Conservation (phyloP, 2,797 vertebrate genomes). For the Picus viridis region DNA sequence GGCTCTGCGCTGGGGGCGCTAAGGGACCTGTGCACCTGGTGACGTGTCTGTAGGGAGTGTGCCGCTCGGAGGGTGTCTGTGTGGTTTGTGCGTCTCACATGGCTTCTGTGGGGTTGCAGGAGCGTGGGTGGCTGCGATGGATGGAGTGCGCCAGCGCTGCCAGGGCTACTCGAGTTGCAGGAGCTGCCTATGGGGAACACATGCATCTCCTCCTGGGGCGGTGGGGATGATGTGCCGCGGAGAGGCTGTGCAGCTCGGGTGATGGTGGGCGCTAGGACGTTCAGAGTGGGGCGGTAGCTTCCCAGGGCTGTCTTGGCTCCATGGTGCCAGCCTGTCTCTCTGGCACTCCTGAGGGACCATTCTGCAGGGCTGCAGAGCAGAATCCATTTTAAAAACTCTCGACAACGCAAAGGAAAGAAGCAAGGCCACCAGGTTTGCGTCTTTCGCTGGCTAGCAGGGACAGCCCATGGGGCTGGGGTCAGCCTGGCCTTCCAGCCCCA, state of each 20-base stretch:
- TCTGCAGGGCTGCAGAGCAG: conserved; percentile 75
- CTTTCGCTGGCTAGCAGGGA: conserved; percentile 12
- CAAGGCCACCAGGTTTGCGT: conserved; percentile 57
- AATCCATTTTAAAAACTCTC: conserved; percentile 75
- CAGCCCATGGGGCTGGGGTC: conserved; percentile 58
- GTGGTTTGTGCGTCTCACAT: conserved; percentile 71
- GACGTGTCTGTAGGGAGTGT: conserved; percentile 59
- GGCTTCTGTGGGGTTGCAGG: conserved; percentile 73
- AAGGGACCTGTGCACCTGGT: conserved; percentile 57
- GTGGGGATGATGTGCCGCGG: conserved; percentile 75
- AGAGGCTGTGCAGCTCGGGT: conserved; percentile 75
- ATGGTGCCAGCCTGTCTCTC: conserved; percentile 76
- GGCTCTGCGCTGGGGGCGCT: conserved; percentile 43
- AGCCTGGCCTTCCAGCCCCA: conserved; percentile 60
- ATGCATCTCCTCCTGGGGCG: conserved; percentile 75
- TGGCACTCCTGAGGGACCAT: conserved; percentile 75
- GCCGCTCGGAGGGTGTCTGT: conserved; percentile 69
- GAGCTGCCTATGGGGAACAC: conserved; percentile 76
- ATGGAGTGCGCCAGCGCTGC: conserved; percentile 69
- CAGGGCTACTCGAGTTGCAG: conserved; percentile 73
- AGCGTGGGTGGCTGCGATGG: conserved; percentile 74
- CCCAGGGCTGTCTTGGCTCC: conserved; percentile 74
- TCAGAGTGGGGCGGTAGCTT: conserved; percentile 74
- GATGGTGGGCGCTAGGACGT: conserved; percentile 74
- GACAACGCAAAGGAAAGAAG: conserved; percentile 71